Percentiles rank a stretch among this genome's conserved stretches.
Evolutionary conservation across 2,888 invertebrate genomes (phyloP).

Genomic region (Keiferia lycopersicella): DNA sequence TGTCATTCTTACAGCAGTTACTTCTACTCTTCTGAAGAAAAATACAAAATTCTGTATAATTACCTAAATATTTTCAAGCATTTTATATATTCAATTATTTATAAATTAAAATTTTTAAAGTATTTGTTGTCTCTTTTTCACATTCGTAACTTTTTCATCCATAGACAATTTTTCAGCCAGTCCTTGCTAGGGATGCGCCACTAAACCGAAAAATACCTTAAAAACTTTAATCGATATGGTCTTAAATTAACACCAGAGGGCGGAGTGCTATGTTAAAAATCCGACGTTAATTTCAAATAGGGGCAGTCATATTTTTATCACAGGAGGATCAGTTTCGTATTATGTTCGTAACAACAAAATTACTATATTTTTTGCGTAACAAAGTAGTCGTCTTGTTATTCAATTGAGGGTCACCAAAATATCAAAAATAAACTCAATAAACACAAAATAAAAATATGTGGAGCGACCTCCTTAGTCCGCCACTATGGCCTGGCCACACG

Average conservation of each 20-base stretch:
- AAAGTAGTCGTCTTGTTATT: no score
- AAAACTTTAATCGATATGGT: neutral
- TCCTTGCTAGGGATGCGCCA: neutral
- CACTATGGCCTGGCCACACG: no score
- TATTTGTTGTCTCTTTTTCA: conserved; percentile 20
- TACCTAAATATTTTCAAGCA: neutral
- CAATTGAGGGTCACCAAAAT: no score
- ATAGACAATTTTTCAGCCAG: conserved; percentile 30
- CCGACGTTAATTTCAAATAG: no score
- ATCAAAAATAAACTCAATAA: no score
- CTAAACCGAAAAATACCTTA: neutral
- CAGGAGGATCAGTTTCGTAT: no score
- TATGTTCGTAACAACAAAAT: no score
- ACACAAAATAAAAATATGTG: no score
- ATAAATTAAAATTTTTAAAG: neutral
- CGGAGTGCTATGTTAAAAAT: no score
- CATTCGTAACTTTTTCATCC: conserved; percentile 6
- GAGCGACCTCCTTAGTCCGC: no score
- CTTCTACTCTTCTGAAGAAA: neutral
- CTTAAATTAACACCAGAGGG: neutral
- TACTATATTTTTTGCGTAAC: no score
- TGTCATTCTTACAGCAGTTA: neutral
- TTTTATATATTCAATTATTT: neutral
- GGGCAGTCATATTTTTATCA: no score
- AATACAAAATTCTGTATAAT: neutral